Evolutionary conservation across 2,113 vertebrate species (phyloP).

Genomic region (Equus przewalskii): DNA sequence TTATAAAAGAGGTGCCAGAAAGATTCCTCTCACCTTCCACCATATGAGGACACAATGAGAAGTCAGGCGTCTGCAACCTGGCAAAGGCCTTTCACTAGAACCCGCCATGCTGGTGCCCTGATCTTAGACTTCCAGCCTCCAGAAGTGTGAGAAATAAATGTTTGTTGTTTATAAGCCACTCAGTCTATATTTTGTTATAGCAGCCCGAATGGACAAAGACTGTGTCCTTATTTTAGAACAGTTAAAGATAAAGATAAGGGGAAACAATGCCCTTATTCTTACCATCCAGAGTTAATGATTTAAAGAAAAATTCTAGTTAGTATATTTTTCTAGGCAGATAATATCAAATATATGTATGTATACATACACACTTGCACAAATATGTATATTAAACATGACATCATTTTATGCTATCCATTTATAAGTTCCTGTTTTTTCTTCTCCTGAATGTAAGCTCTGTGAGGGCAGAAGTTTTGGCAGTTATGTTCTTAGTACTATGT

Average conservation of each 20-base stretch:
- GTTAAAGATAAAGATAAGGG: not conserved
- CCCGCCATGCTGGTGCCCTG: not conserved
- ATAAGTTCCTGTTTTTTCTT: not conserved
- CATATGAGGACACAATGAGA: fast-evolving
- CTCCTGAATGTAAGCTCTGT: not conserved
- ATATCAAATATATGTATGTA: not conserved
- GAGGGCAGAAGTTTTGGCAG: not conserved
- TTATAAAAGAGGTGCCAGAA: not conserved
- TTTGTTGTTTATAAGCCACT: not conserved
- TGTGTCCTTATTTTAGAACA: not conserved
- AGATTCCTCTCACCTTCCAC: not conserved
- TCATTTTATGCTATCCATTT: fast-evolving
- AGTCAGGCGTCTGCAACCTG: not conserved
- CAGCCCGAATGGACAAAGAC: too few species aligned
- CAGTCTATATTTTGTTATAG: not conserved
- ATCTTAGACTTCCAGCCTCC: not conserved
- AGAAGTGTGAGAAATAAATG: not conserved
- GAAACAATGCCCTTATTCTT: not conserved
- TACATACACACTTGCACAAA: fast-evolving
- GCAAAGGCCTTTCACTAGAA: not conserved
- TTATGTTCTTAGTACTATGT: not conserved
- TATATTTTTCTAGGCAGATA: not conserved
- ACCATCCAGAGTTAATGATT: not conserved
- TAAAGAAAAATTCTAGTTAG: not conserved
- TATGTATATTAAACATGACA: not conserved